Evolutionary conservation across 2,113 vertebrate genomes (phyloP), one percentile per base, ranked within the genome.

Genomic region (Erythrocebus patas): DNA sequence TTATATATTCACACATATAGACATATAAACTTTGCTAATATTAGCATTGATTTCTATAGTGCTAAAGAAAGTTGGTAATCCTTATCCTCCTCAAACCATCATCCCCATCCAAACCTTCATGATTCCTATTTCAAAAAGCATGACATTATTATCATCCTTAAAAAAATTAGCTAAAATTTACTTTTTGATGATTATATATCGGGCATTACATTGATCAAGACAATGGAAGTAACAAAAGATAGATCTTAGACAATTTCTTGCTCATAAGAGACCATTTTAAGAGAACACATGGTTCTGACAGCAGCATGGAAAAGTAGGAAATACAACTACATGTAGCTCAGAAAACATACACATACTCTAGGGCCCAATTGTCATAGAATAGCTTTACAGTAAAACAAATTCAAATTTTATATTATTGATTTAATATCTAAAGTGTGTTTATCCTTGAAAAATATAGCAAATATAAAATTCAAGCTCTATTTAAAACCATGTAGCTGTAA

Each of bases 401-500:
- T 97, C 25, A 96, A 83, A 96, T 52, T 95, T 96, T 43, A 86
- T 96, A 79, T 48, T 91, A 91, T 89, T 95, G n/a, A 92, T 92
- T 96, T 90, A 97, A 78, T 82, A 95, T 94, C 23, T n/a, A 89
- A 95, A 86, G 22, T 89, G 4, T 78, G 1, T 78, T 85, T 95
- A 55, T 91, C 25, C 27, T 94, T 82, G 38, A 97, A 96, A 96
- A 95, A 75, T 76, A 88, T 7, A 89, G 30, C 59, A 84, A 93
- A 94, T 76, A 87, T n/a, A 95, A 96, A 96, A 76, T 78, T 73
- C 38, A 87, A 87, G 16, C 23, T 84, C 16, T 43, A 22, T 72
- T 72, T 72, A 73, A 72, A 82, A 84, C 6, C 14, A 68, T 50
- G 86, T 88, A 79, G 45, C 83, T 82, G 20, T 87, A 70, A 96